A percentile compares a stretch with the other conserved stretches of the same genome.
These are phyloP conservation scores for Triplophysa dalaica DNA, from an alignment of 2,113 vertebrate species.

Conservation along the genomic window DNA sequence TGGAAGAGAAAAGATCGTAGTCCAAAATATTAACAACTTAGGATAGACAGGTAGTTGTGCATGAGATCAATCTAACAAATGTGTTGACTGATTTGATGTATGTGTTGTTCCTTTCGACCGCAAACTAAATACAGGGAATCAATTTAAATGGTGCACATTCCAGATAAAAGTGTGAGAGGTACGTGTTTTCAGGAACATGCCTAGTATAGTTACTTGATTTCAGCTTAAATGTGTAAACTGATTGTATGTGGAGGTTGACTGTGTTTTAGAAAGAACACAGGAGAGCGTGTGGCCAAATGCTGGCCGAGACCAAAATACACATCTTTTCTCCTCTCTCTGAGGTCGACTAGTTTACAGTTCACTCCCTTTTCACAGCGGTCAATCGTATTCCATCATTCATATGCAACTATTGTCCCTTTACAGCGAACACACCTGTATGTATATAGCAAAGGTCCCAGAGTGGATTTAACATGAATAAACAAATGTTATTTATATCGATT, in stretches of 20 bases:
- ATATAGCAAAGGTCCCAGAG: slow-evolving; percentile 62
- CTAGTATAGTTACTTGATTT: background rate
- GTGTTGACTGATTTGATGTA: background rate
- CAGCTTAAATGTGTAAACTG: slow-evolving; percentile 20
- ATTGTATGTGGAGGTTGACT: background rate
- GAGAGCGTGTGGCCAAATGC: slow-evolving; percentile 46
- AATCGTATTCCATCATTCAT: slow-evolving; percentile 42
- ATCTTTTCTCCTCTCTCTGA: background rate
- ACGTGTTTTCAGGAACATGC: slow-evolving; percentile 24
- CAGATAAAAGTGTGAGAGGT: slow-evolving; percentile 1
- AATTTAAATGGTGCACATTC: background rate
- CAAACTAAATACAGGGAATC: background rate
- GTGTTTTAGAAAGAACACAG: background rate
- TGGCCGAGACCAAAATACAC: slow-evolving; percentile 17
- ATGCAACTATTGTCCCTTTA: slow-evolving; percentile 62
- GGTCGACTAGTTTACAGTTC: slow-evolving; percentile 35
- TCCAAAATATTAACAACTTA: background rate
- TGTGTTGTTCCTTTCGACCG: background rate
- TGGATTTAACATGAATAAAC: slow-evolving; percentile 70
- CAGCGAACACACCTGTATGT: slow-evolving; percentile 68
- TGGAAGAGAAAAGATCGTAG: background rate
- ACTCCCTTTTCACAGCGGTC: background rate
- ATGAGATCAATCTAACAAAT: background rate
- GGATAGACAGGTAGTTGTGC: no score
- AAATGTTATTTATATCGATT: slow-evolving; percentile 36